phyloP scores from a whole-genome alignment of 2,888 invertebrate species.

The Phania funesta region DNA sequence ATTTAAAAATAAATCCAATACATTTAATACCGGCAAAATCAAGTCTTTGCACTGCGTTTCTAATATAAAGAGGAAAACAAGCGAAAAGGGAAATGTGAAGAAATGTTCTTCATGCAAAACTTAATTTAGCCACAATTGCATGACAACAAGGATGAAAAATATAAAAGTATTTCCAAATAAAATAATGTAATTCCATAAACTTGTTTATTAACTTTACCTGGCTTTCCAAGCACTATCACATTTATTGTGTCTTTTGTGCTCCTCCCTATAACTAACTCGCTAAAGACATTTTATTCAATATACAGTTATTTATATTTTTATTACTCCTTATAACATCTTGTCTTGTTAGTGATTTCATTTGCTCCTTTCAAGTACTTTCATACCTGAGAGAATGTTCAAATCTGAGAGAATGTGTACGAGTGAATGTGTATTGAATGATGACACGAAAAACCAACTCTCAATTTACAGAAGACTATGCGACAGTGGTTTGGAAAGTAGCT shows the following conservation, averaged over 20 bases:
- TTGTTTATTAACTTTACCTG: slow-evolving; percentile 62
- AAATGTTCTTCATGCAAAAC: slow-evolving; percentile 52
- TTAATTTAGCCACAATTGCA: slow-evolving; percentile 66
- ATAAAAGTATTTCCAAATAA: slow-evolving; percentile 56
- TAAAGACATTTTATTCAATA: slow-evolving; percentile 24
- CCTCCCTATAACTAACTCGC: neutral
- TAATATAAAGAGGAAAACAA: neutral
- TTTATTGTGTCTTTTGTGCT: slow-evolving; percentile 26
- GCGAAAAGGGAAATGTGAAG: slow-evolving; percentile 22
- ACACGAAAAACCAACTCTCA: slow-evolving; percentile 59
- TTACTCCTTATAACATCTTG: slow-evolving; percentile 62
- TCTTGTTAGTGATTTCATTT: too few species aligned
- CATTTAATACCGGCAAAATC: slow-evolving; percentile 59
- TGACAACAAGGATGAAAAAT: slow-evolving; percentile 54
- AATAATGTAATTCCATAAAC: slow-evolving; percentile 65
- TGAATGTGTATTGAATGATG: slow-evolving; percentile 16
- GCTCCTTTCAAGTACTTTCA: slow-evolving; percentile 36
- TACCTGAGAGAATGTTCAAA: too few species aligned
- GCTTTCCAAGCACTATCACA: slow-evolving; percentile 27
- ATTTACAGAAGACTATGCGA: slow-evolving; percentile 50
- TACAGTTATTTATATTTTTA: slow-evolving; percentile 45
- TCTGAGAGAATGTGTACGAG: neutral
- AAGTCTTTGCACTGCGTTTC: slow-evolving; percentile 54
- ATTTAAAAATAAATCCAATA: slow-evolving; percentile 47
- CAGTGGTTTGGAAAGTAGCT: slow-evolving; percentile 19